Conservation (phyloP, 2,797 vertebrate species). For the Zonotrichia albicollis region DNA sequence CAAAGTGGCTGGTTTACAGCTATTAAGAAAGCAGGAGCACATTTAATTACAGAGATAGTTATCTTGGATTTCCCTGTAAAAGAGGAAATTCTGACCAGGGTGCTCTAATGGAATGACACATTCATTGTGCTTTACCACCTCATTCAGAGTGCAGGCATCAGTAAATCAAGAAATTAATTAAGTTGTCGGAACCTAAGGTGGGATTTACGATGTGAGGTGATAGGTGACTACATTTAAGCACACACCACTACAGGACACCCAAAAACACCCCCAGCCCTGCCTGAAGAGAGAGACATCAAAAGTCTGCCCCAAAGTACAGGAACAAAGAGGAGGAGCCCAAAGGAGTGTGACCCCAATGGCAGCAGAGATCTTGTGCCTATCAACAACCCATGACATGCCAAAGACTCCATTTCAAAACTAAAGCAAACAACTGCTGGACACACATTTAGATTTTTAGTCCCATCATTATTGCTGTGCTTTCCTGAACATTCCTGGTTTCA, state of each 20-base stretch:
- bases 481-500: background rate
- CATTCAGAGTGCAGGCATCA: background rate
- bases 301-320: background rate
- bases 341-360: background rate
- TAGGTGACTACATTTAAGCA: background rate
- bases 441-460: background rate
- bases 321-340: background rate
- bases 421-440: background rate
- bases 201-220: background rate
- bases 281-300: background rate
- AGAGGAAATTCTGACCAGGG: slow-evolving; percentile 3
- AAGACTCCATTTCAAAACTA: background rate
- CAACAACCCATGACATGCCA: accelerated
- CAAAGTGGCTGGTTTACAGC: background rate
- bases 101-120: background rate
- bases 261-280: accelerated
- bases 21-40: background rate
- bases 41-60: slow-evolving; percentile 26
- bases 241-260: background rate
- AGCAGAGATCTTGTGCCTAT: background rate
- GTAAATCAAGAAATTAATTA: background rate
- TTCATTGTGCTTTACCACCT: slow-evolving; percentile 4
- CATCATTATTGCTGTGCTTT: background rate
- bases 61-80: background rate
- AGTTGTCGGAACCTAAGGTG: background rate